Evolutionary conservation across 2,797 vertebrate genomes (phyloP).

Genomic region (Micropoecilia bifurca): DNA sequence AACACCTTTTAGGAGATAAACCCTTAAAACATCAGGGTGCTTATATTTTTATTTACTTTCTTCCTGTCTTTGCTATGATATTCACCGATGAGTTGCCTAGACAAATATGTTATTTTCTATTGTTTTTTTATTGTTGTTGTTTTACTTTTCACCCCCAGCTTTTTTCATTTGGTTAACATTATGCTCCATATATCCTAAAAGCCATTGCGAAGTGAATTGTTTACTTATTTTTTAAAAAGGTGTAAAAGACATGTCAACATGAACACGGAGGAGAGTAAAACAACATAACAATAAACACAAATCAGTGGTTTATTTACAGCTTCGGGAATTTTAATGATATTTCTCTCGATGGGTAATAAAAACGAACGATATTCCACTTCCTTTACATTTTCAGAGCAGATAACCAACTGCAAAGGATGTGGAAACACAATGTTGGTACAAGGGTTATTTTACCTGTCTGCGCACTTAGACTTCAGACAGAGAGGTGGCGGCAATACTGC

Average conservation of each 20-base stretch:
- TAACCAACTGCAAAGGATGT: background rate
- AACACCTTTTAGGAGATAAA: background rate
- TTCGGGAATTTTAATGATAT: background rate
- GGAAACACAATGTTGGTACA: background rate
- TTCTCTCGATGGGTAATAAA: background rate
- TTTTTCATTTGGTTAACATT: background rate
- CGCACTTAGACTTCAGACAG: background rate
- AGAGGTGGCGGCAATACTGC: background rate
- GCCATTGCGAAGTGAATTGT: background rate
- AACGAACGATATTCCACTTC: background rate
- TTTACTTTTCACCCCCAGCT: background rate
- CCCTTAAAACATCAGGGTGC: background rate
- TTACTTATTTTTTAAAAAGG: background rate
- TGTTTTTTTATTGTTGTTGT: background rate
- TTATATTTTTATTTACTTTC: background rate
- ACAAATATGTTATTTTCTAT: background rate
- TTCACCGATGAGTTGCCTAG: background rate
- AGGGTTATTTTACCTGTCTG: background rate
- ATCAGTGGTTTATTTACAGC: background rate
- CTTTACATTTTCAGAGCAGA: background rate
- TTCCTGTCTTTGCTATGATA: background rate
- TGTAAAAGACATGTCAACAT: background rate
- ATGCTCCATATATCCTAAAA: background rate
- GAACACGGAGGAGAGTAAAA: background rate
- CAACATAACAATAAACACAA: background rate